Evolutionary conservation across 2,888 invertebrate genomes (phyloP).

Genomic region (Stramonita haemastoma): DNA sequence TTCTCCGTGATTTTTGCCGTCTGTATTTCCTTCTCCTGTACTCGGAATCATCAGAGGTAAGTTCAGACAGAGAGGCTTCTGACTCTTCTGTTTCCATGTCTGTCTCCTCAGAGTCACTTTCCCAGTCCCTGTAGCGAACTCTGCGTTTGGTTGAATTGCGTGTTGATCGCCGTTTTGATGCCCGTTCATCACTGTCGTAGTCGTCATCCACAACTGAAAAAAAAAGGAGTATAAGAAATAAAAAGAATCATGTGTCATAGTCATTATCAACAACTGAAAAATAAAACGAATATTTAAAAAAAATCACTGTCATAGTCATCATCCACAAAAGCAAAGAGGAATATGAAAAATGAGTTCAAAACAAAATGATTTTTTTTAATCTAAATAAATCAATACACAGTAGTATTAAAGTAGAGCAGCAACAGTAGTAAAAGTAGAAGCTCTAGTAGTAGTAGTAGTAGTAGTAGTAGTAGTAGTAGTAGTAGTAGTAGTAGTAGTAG

Average conservation of each 20-base stretch:
- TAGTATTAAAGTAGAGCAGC: too few species aligned
- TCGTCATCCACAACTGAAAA: too few species aligned
- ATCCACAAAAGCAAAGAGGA: conserved; percentile 62
- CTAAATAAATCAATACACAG: too few species aligned
- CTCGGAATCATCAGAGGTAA: conserved; percentile 34
- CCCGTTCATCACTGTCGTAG: conserved; percentile 48
- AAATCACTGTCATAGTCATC: conserved; percentile 66
- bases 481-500: too few species aligned
- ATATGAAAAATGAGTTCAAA: conserved; percentile 16
- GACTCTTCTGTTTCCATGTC: conserved; percentile 55
- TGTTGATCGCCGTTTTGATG: conserved; percentile 52
- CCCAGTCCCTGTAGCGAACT: conserved; percentile 61
- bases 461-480: too few species aligned
- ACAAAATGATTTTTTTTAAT: not conserved
- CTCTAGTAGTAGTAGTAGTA: too few species aligned
- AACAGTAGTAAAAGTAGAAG: too few species aligned
- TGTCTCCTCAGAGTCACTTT: conserved; percentile 61
- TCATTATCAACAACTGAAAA: conserved; percentile 66
- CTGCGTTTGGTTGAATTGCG: conserved; percentile 54
- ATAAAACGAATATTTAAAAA: too few species aligned
- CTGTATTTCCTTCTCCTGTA: conserved; percentile 14
- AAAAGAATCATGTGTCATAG: conserved; percentile 59
- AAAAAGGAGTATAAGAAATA: too few species aligned
- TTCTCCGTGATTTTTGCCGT: conserved; percentile 20
- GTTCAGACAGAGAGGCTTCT: conserved; percentile 52